Conservation (phyloP, 2,113 vertebrate genomes). For the Dicaeum eximium region DNA sequence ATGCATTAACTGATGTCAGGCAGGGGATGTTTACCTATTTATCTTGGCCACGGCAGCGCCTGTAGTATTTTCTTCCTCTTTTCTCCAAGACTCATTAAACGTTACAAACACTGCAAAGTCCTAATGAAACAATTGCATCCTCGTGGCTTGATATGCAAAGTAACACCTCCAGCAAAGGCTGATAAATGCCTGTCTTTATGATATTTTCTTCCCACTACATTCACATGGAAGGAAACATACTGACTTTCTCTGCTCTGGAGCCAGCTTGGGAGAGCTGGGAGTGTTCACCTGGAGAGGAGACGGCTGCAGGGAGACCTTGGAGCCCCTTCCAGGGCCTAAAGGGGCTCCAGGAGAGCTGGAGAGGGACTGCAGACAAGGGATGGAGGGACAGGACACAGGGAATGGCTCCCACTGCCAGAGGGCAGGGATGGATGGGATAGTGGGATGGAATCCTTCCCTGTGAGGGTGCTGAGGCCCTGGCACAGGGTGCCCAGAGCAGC, state of each 20-base stretch:
- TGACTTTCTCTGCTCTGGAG: not conserved
- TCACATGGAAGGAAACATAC: not conserved
- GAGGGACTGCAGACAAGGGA: not conserved
- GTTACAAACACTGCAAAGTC: not conserved
- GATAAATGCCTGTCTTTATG: slow-evolving; percentile 17
- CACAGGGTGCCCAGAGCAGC: not conserved
- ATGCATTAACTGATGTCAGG: slow-evolving; percentile 48
- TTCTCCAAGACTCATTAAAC: not conserved
- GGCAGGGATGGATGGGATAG: accelerated
- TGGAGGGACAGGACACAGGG: not conserved
- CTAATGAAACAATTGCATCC: slow-evolving; percentile 38
- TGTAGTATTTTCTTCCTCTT: not conserved
- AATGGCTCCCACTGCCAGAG: not conserved
- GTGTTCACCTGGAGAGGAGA: not conserved
- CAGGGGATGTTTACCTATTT: slow-evolving; percentile 25
- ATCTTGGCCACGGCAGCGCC: not conserved
- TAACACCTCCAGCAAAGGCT: slow-evolving; percentile 37
- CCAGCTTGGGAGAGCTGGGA: not conserved
- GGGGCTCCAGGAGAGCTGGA: not conserved
- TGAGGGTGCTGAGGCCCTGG: accelerated
- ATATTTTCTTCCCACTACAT: not conserved
- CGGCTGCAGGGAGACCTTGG: not conserved
- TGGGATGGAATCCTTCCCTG: not conserved
- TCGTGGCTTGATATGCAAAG: not conserved
- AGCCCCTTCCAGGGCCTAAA: not conserved